Evolutionary conservation across 2,113 vertebrate species (phyloP).

Genomic region (Pollimyrus isidori): DNA sequence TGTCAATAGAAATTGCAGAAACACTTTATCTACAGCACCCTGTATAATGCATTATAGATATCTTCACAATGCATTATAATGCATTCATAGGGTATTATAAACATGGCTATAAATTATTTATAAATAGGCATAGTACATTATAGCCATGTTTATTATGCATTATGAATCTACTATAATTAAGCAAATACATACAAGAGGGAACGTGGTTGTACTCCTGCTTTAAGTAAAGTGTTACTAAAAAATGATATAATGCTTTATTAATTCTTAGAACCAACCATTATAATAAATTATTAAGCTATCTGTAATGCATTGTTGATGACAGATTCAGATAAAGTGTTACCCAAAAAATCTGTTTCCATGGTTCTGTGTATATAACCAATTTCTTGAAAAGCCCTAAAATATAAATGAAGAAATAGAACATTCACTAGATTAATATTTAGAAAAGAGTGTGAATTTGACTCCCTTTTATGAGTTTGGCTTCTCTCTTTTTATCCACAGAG

Average conservation of each 20-base stretch:
- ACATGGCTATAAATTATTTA: not conserved
- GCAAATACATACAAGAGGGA: too few relatives aligned
- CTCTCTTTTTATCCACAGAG: not conserved
- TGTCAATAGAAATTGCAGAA: too few relatives aligned
- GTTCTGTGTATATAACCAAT: not conserved
- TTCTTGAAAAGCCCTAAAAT: not conserved
- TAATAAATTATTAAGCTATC: not conserved
- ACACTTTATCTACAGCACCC: too few relatives aligned
- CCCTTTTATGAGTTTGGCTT: not conserved
- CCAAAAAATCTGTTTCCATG: conserved; percentile 4
- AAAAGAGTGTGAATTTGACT: not conserved
- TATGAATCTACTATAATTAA: not conserved
- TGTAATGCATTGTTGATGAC: too few relatives aligned
- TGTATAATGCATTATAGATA: too few relatives aligned
- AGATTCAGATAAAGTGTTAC: conserved; percentile 23
- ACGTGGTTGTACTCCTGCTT: too few relatives aligned
- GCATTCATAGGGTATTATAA: too few relatives aligned
- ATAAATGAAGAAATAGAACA: not conserved
- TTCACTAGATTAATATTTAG: not conserved
- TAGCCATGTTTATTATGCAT: not conserved
- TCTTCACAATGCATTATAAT: too few relatives aligned
- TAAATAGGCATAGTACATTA: not conserved
- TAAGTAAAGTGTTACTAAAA: too few relatives aligned
- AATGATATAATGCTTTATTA: not conserved
- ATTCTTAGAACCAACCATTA: not conserved